These are phyloP conservation scores for Agrotis ipsilon DNA, from an alignment of 2,888 invertebrate genomes.

Conservation along the genomic window DNA sequence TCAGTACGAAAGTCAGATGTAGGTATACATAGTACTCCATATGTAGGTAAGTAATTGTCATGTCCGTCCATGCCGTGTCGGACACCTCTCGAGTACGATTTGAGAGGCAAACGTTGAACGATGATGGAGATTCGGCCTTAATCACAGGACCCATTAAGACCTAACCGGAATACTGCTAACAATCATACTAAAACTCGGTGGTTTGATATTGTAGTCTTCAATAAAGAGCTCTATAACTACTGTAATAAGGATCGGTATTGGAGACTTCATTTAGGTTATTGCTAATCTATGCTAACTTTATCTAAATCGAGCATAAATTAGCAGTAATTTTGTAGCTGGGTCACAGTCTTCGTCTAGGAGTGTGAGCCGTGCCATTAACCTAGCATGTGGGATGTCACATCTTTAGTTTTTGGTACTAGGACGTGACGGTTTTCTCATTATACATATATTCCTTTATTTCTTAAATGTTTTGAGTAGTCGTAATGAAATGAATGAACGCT, in stretches of 20 bases:
- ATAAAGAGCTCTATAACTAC: neutral
- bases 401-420: no score
- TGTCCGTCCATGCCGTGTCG: neutral
- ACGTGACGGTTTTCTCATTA: neutral
- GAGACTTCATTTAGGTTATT: neutral
- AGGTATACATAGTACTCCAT: neutral
- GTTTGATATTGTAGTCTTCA: neutral
- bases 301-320: no score
- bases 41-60: neutral
- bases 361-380: neutral
- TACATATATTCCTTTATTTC: no score
- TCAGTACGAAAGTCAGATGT: neutral
- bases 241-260: neutral
- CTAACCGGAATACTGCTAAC: neutral
- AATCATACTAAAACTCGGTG: slow-evolving; percentile 1
- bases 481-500: neutral
- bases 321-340: no score
- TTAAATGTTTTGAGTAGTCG: neutral
- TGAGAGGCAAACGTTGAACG: neutral
- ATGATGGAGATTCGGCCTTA: slow-evolving; percentile 17
- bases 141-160: slow-evolving; percentile 16
- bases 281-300: no score
- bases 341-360: neutral
- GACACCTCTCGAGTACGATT: slow-evolving; percentile 24
- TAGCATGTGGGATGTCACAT: no score